Evolutionary conservation across 35 echinoderm and acorn worm species (phyloP), one percentile per base, ranked within the genome.

Genomic region (Diadema setosum): DNA sequence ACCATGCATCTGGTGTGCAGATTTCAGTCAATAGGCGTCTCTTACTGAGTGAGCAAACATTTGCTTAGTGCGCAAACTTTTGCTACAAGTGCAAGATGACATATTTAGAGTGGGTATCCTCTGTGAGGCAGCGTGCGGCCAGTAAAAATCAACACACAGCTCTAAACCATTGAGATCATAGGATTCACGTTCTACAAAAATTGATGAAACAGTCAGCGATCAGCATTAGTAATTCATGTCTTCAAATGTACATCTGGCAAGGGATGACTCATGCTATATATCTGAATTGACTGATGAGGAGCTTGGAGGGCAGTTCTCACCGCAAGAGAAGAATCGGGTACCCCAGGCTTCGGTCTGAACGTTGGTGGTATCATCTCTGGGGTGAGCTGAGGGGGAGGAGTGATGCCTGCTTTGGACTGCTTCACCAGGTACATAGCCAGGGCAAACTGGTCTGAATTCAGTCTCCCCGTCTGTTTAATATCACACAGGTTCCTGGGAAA

Each of bases 361-460:
- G 92, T 92, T 14, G 96, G 96, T 29, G 96, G 96, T 25, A 99
- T 91, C 96, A 99, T 99, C 48, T 99, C 96, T 9, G 89, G 80
- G 1, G 92, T 94, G 18, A 98, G 86, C 45, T 85, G 69, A 20
- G 44, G 65, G 70, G 96, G 96, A 15, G 93, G 89, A 29, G 67
- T 85, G 58, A 78, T 85, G 5, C 96, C 96, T 31, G 91, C 45
- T 57, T 91, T 88, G 26, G 85, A 81, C 50, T 99, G 92, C 26
- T 89, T 81, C 15, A 99, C 85, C 34, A 94, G 75, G 57, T 94
- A 90, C 92, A 92, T 92, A 1, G 92, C 87, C 12, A 99, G 75
- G 3, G 96, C 96, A 92, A 94, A 99, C 90, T 99, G 96, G 39
- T 99, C 92, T 15, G 96, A 76, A 43, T 94, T 95, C 39, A 95